Evolutionary conservation across 1,140 invertebrate genomes (phyloP).

Genomic region (Ctenoplectra terminalis): DNA sequence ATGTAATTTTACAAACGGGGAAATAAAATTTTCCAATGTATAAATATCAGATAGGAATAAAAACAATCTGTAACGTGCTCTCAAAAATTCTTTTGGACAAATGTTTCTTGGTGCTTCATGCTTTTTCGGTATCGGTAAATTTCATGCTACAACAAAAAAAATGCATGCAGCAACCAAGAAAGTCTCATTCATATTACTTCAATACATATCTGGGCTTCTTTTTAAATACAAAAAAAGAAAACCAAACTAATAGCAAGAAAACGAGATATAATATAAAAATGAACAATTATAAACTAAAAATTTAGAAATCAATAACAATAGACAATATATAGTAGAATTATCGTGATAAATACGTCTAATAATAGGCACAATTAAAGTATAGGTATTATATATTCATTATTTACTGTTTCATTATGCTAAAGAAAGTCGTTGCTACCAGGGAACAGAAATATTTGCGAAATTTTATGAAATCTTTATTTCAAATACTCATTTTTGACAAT

Average conservation of each 20-base stretch:
- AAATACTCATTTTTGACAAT: constrained; percentile 75
- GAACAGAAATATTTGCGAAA: constrained; percentile 76
- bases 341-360: constrained; percentile 73
- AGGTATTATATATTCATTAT: constrained; percentile 71
- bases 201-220: constrained; percentile 35
- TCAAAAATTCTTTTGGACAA: constrained; percentile 13
- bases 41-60: constrained; percentile 12
- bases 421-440: constrained; percentile 78
- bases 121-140: constrained; percentile 57
- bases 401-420: constrained; percentile 71
- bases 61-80: constrained; percentile 37
- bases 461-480: constrained; percentile 73
- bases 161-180: constrained; percentile 50
- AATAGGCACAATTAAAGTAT: constrained; percentile 81
- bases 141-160: constrained; percentile 48
- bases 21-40: constrained; percentile 26
- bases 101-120: constrained; percentile 38
- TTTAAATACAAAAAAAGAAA: constrained; percentile 66
- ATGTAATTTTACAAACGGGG: constrained; percentile 9
- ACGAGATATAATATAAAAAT: constrained; percentile 66
- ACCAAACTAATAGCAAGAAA: constrained; percentile 53
- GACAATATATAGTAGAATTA: constrained; percentile 66
- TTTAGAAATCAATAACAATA: constrained; percentile 70
- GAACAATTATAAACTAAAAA: constrained; percentile 72
- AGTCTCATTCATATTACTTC: constrained; percentile 23